These are phyloP conservation scores for Zootoca vivipara DNA, from an alignment of 2,113 vertebrate genomes.

Conservation along the genomic window DNA sequence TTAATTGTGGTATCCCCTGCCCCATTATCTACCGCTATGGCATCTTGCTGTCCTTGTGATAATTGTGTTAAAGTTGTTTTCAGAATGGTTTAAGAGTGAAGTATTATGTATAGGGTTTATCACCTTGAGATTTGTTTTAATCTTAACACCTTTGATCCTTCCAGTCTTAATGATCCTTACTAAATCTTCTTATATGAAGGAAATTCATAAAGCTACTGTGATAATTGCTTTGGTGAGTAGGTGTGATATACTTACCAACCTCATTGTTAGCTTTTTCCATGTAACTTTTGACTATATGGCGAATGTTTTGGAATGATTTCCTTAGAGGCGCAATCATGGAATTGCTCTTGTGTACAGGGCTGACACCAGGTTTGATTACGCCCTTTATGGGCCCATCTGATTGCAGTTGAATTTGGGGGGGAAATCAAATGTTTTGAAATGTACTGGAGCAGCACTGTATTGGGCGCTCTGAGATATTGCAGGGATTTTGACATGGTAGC, in stretches of 20 bases:
- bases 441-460: too few relatives aligned
- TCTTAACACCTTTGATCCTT: neutral
- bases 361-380: neutral
- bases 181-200: neutral
- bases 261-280: neutral
- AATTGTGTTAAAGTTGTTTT: neutral
- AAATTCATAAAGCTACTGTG: neutral
- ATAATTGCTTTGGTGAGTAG: too few relatives aligned
- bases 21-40: conserved; percentile 20
- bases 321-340: neutral
- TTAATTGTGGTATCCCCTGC: conserved; percentile 1
- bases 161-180: neutral
- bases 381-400: too few relatives aligned
- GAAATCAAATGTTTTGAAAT: too few relatives aligned
- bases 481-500: neutral
- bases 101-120: neutral
- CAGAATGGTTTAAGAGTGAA: neutral
- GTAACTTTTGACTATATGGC: neutral
- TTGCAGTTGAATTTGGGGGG: too few relatives aligned
- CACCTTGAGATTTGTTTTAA: conserved; percentile 25
- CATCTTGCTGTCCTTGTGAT: conserved; percentile 6
- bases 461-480: neutral
- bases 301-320: neutral
- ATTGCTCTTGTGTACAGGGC: neutral
- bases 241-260: neutral